Percentiles rank a stretch among this genome's conserved stretches.
Evolutionary conservation across 2,888 invertebrate genomes (phyloP).

Genomic region (Metacarcinus magister): DNA sequence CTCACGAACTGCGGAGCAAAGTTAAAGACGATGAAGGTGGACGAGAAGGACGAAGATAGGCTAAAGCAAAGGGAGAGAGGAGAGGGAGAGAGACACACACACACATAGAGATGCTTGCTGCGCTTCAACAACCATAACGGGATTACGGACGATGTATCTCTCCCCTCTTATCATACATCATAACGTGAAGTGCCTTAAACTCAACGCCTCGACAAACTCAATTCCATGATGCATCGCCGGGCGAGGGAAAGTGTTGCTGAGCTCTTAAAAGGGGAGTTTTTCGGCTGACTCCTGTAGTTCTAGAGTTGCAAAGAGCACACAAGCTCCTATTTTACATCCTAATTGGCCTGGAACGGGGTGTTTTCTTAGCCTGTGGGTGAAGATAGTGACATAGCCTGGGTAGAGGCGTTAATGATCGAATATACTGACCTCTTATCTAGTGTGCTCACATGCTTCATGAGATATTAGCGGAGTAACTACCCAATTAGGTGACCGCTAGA

Average conservation of each 20-base stretch:
- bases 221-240: neutral
- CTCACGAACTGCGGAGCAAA: neutral
- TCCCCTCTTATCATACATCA: conserved; percentile 34
- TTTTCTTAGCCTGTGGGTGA: neutral
- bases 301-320: neutral
- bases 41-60: neutral
- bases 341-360: neutral
- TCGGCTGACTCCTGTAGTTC: neutral
- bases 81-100: neutral
- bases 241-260: neutral
- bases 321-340: neutral
- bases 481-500: conserved; percentile 38
- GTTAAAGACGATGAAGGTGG: neutral
- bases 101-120: neutral
- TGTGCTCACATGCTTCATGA: neutral
- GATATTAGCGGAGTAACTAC: neutral
- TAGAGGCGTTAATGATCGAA: conserved; percentile 15
- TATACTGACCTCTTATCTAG: conserved; percentile 11
- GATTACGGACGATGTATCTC: neutral
- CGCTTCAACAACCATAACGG: conserved; percentile 1
- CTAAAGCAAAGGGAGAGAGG: neutral
- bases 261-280: neutral
- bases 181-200: neutral
- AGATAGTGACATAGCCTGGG: conserved; percentile 2
- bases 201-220: neutral